phyloP scores from a whole-genome alignment of 2,888 invertebrate genomes.

The Pardosa pseudoannulata region DNA sequence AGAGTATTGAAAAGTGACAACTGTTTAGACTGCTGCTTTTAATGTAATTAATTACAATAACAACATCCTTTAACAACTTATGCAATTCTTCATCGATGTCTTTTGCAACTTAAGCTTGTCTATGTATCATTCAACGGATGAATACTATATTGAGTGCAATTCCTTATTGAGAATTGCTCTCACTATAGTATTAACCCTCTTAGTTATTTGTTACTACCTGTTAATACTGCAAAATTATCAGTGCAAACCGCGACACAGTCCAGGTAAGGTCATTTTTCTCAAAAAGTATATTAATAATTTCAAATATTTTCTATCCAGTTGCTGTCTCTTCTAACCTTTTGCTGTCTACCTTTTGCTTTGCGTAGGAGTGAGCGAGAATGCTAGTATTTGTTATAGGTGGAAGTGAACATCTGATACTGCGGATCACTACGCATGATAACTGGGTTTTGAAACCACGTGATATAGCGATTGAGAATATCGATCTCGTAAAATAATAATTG shows the following conservation, averaged over 20 bases:
- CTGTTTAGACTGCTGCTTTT: slow-evolving; percentile 7
- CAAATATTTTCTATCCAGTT: slow-evolving; percentile 24
- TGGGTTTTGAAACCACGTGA: too few relatives aligned
- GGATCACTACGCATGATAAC: too few relatives aligned
- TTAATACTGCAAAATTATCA: slow-evolving; percentile 25
- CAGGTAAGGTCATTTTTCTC: slow-evolving; percentile 27
- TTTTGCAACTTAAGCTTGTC: slow-evolving; percentile 15
- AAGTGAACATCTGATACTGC: too few relatives aligned
- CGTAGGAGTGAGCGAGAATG: too few relatives aligned
- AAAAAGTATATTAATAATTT: slow-evolving; percentile 42
- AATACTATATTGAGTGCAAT: slow-evolving; percentile 11
- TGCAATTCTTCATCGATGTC: slow-evolving; percentile 17
- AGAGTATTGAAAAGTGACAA: slow-evolving; percentile 11
- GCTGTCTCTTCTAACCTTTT: slow-evolving; percentile 18
- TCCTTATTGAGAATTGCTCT: too few relatives aligned
- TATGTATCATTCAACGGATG: slow-evolving; percentile 18
- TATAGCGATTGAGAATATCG: too few relatives aligned
- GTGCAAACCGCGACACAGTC: slow-evolving; percentile 10
- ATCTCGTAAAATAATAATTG: too few relatives aligned
- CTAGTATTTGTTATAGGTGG: too few relatives aligned
- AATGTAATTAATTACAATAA: too few relatives aligned
- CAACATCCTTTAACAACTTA: background rate
- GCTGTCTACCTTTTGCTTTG: too few relatives aligned
- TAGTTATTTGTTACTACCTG: slow-evolving; percentile 10
- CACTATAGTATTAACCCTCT: slow-evolving; percentile 20